Conservation (phyloP, 2,797 vertebrate genomes). For the Tolypeutes matacus region DNA sequence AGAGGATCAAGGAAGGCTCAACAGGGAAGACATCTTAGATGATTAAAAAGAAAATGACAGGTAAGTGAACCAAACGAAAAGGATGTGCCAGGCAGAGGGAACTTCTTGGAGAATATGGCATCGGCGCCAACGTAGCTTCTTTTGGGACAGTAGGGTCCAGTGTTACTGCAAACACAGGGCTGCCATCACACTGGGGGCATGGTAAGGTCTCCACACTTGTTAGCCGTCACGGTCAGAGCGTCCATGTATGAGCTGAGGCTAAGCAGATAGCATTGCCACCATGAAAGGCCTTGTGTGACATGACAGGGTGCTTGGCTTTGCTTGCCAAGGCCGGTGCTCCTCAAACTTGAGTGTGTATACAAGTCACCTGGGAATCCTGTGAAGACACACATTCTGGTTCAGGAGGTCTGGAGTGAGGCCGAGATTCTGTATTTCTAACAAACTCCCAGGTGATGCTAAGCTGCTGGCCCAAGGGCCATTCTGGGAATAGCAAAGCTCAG, state of each 20-base stretch:
- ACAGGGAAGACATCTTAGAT: background rate
- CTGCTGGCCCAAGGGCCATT: background rate
- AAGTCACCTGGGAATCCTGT: background rate
- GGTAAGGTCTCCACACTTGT: background rate
- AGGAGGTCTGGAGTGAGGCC: too few relatives aligned
- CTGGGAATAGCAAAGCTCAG: background rate
- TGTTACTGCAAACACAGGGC: background rate
- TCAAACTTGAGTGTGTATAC: background rate
- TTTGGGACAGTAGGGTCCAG: background rate
- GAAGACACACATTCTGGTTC: background rate
- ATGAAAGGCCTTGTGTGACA: background rate
- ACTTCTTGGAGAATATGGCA: background rate
- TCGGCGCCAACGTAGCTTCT: background rate
- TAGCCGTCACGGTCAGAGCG: background rate
- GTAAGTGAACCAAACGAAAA: background rate
- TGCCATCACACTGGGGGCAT: background rate
- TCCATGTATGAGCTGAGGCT: background rate
- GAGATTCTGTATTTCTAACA: background rate
- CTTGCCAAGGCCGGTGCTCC: background rate
- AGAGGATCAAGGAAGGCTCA: constrained; percentile 15
- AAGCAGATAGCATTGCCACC: background rate
- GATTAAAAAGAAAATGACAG: background rate
- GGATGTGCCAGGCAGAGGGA: background rate
- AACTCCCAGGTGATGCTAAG: background rate
- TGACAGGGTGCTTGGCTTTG: background rate